Evolutionary conservation across 2,888 invertebrate species (phyloP), one percentile per base, ranked within the genome.

Genomic region (Griposia aprilina): DNA sequence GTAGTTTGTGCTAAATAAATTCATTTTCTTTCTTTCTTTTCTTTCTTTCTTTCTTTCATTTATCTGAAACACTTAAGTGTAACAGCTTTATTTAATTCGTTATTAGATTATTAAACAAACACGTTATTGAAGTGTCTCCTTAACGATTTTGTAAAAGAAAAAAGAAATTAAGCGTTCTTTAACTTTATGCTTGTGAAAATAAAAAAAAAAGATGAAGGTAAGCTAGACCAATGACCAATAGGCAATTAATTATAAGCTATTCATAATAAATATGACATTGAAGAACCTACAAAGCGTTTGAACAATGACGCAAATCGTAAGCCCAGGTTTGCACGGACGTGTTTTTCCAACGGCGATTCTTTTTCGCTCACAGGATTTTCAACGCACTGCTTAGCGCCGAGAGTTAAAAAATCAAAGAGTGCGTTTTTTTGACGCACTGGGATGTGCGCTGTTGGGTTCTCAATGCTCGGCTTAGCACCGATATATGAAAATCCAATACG

Each of bases 301-400:
- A 79, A 82, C 83, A 79, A 85, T 83, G 89, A 89, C 89, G 81
- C 78, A 85, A 80, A 86, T 66, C 23, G 62, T 36, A 36, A 36
- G 30, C 30, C 30, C 30, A 36, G 30, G 30, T 36, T 36, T 3
- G 30, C 30, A 36, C 30, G 30, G 30, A 3, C 30, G 30, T 41
- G 41, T 41, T 41, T 41, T 7, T 41, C 41, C 41, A 4, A 5
- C 41, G 41, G 41, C 6, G 41, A 41, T 4, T 41, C 5, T 41
- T 0, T 41, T 41, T 41, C 41, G 41, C 5, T 4, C 5, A 41
- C 41, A 4, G 41, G 41, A 41, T 41, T 41, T 41, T 41, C 41
- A 41, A 41, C 2, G 41, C 41, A 41, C 6, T 41, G 4, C 41
- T 41, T 41, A 41, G 41, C 4, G 5, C 41, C 41, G 41, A 41